Conservation (phyloP, 2,797 vertebrate genomes). For the Allobates femoralis region DNA sequence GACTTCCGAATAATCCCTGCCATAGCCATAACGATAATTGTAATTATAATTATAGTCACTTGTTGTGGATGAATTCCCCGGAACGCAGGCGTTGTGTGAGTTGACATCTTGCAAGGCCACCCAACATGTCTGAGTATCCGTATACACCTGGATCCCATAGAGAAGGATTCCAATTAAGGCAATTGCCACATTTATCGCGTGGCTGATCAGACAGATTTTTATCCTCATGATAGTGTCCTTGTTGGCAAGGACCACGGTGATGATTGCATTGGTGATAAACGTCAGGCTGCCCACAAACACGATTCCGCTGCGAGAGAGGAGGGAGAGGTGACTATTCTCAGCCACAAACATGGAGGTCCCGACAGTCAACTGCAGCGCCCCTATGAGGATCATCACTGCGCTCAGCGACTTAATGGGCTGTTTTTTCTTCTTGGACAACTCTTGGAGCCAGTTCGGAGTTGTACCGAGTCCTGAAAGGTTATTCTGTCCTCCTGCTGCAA, state of each 20-base stretch:
- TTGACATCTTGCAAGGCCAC: neutral
- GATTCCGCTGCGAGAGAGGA: constrained; percentile 7
- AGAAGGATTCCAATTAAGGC: neutral
- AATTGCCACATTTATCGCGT: neutral
- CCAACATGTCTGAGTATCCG: constrained; percentile 2
- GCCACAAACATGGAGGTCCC: neutral
- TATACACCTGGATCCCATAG: constrained; percentile 9
- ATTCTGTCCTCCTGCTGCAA: neutral
- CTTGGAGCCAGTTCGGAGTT: neutral
- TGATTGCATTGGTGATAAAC: neutral
- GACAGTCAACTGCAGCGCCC: neutral
- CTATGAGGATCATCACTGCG: constrained; percentile 29
- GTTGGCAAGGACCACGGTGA: neutral
- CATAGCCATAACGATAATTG: too few relatives aligned
- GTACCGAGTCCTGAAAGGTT: neutral
- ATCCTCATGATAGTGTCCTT: neutral
- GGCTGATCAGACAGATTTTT: constrained; percentile 3
- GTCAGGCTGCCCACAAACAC: neutral
- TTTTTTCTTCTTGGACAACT: neutral
- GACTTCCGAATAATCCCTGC: neutral
- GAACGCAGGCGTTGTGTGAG: neutral
- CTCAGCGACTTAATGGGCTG: constrained; percentile 4
- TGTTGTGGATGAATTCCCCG: neutral
- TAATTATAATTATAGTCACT: too few relatives aligned
- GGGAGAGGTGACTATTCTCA: neutral